These are phyloP conservation scores for Dendrolimus pini DNA, from an alignment of 2,888 invertebrate genomes.

Conservation along the genomic window DNA sequence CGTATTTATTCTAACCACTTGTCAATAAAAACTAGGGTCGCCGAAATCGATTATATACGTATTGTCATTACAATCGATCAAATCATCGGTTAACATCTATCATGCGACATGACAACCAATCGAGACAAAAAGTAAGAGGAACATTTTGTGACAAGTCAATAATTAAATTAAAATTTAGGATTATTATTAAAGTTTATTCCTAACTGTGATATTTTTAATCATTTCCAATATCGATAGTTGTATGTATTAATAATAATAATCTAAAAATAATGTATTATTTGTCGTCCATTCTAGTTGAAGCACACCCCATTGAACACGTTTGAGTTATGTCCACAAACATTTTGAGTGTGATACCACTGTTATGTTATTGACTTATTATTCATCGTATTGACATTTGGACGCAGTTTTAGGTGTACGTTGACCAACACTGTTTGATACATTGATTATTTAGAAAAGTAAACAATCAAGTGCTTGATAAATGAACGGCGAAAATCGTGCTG, in stretches of 20 bases:
- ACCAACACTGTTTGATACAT: constrained; percentile 4
- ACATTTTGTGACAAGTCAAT: background rate
- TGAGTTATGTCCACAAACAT: constrained; percentile 41
- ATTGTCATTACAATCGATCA: constrained; percentile 14
- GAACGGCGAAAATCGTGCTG: no score
- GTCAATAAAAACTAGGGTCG: no score
- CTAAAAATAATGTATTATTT: background rate
- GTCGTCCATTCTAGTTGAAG: background rate
- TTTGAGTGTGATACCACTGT: constrained; percentile 18
- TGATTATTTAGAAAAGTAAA: background rate
- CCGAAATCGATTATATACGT: background rate
- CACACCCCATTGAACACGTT: constrained; percentile 30
- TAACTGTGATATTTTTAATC: no score
- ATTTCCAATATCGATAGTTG: background rate
- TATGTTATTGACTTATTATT: constrained; percentile 18
- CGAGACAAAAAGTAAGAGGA: constrained; percentile 14
- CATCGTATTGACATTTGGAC: constrained; percentile 13
- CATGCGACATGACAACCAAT: constrained; percentile 35
- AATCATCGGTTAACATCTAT: constrained; percentile 42
- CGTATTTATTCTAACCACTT: no score
- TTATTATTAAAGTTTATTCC: background rate
- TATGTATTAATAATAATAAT: background rate
- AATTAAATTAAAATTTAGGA: background rate
- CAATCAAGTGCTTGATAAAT: no score
- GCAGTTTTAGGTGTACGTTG: background rate